phyloP scores from a whole-genome alignment of 2,797 vertebrate genomes.

The Sphenopsis melanotis region DNA sequence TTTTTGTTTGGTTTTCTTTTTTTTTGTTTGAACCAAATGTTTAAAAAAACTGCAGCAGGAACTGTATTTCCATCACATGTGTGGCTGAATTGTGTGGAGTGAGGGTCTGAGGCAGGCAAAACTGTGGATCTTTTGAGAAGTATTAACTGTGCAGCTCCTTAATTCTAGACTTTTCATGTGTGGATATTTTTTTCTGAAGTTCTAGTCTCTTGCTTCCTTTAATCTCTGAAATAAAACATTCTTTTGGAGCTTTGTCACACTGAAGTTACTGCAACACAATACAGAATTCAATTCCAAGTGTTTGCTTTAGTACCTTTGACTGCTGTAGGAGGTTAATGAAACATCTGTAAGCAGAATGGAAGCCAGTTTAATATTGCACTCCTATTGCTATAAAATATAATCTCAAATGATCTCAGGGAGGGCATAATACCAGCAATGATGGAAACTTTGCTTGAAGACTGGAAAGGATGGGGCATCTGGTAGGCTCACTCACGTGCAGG shows the following conservation, averaged over 20 bases:
- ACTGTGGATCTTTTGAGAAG: background rate
- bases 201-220: background rate
- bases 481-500: background rate
- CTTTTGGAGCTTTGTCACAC: background rate
- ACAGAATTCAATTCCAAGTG: background rate
- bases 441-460: background rate
- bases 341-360: background rate
- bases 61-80: background rate
- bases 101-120: background rate
- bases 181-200: background rate
- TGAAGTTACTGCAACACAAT: background rate
- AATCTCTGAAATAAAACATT: background rate
- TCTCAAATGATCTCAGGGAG: background rate
- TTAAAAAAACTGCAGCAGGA: background rate
- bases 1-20: background rate
- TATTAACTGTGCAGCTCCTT: background rate
- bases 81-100: background rate
- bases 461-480: background rate
- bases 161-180: background rate
- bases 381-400: background rate
- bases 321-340: background rate
- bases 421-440: background rate
- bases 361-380: background rate
- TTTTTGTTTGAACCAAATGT: background rate
- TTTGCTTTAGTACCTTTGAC: background rate